Percentiles rank a stretch among this genome's conserved stretches.
Evolutionary conservation across 2,888 invertebrate species (phyloP).

Genomic region (Chirona hameri): DNA sequence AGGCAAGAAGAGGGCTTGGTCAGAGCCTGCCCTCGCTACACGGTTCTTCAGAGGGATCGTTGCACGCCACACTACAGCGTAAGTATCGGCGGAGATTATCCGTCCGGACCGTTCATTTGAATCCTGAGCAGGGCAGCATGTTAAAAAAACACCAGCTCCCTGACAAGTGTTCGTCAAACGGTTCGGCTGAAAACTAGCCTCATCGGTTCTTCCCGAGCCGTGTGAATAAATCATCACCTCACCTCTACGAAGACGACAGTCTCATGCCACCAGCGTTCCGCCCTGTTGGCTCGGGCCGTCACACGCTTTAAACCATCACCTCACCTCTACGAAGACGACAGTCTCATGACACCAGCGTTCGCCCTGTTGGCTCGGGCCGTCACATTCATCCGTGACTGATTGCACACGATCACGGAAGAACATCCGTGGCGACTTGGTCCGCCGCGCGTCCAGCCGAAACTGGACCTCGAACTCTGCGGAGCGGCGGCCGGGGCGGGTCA

Average conservation of each 20-base stretch:
- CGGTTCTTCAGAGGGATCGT: no score
- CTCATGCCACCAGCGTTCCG: slow-evolving; percentile 51
- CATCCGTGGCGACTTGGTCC: slow-evolving; percentile 69
- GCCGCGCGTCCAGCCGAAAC: slow-evolving; percentile 67
- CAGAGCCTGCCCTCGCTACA: not conserved
- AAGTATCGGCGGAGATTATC: no score
- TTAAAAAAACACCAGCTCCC: no score
- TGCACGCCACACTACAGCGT: no score
- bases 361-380: slow-evolving; percentile 53
- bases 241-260: slow-evolving; percentile 58
- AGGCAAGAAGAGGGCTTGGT: not conserved
- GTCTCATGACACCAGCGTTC: slow-evolving; percentile 52
- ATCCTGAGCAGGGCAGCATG: no score
- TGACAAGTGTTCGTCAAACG: no score
- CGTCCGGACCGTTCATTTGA: no score
- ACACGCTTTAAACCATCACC: slow-evolving; percentile 31
- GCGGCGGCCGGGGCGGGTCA: not conserved
- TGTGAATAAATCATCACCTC: slow-evolving; percentile 39
- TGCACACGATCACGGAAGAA: slow-evolving; percentile 65
- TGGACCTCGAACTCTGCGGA: slow-evolving; percentile 68
- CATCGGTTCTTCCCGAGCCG: no score
- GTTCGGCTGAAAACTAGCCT: no score
- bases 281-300: slow-evolving; percentile 49
- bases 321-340: slow-evolving; percentile 57
- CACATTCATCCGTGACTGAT: slow-evolving; percentile 50